Evolutionary conservation across 2,797 vertebrate species (phyloP).

Genomic region (Podarcis siculus): DNA sequence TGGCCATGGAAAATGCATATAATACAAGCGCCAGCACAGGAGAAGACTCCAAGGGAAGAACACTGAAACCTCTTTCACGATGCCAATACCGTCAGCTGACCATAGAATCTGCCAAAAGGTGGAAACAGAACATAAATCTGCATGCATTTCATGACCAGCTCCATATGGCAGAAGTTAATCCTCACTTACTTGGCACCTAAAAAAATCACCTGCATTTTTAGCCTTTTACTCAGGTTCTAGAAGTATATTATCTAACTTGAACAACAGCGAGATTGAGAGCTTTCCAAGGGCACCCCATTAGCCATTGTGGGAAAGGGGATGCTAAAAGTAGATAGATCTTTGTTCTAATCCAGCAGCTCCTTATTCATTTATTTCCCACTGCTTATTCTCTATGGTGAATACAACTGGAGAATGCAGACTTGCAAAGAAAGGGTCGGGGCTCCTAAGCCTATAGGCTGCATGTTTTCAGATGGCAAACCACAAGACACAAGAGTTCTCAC

Average conservation of each 20-base stretch:
- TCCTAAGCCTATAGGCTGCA: not conserved
- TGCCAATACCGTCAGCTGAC: not conserved
- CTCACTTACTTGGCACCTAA: not conserved
- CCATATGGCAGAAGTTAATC: not conserved
- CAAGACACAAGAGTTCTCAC: not conserved
- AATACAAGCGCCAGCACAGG: constrained; percentile 2
- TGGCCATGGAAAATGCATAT: not conserved
- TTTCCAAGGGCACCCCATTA: not conserved
- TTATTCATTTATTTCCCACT: not conserved
- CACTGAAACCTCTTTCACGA: constrained; percentile 11
- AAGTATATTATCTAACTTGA: not conserved
- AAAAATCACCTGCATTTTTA: not conserved
- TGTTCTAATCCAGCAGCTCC: not conserved
- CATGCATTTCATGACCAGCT: not conserved
- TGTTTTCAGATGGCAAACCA: not conserved
- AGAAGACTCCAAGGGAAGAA: constrained; percentile 12
- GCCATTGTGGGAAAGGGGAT: not conserved
- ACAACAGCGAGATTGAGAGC: not conserved
- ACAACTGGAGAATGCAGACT: not conserved
- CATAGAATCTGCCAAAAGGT: not conserved
- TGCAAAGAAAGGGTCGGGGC: not conserved
- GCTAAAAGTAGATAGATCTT: not conserved
- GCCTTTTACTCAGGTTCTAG: not conserved
- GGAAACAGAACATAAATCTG: not conserved
- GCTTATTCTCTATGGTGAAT: not conserved